Percentiles rank a stretch among this genome's conserved stretches.
phyloP scores from a whole-genome alignment of 1,140 invertebrate species.

The Drosophila lowei region DNA sequence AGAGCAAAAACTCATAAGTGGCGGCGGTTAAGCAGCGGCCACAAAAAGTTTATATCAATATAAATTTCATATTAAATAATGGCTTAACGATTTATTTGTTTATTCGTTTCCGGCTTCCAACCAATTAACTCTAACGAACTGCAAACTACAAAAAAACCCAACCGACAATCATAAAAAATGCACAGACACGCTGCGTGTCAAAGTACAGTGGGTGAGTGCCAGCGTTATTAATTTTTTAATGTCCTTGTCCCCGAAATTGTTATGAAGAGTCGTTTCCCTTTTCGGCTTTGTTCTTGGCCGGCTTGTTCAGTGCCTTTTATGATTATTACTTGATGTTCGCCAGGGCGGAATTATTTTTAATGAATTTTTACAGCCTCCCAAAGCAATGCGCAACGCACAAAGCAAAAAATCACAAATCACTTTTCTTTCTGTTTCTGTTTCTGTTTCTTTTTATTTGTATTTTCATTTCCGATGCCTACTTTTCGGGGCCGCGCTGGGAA shows the following conservation, averaged over 20 bases:
- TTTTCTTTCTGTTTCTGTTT: slow-evolving; percentile 16
- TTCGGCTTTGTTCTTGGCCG: slow-evolving; percentile 17
- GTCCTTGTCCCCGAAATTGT: slow-evolving; percentile 39
- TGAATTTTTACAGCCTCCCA: slow-evolving; percentile 56
- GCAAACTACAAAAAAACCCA: slow-evolving; percentile 51
- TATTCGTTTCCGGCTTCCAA: slow-evolving; percentile 61
- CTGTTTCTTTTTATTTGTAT: slow-evolving; percentile 31
- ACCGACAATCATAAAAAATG: slow-evolving; percentile 40
- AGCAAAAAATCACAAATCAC: slow-evolving; percentile 63
- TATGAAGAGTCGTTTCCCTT: slow-evolving; percentile 24
- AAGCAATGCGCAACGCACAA: slow-evolving; percentile 5
- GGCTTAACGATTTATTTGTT: slow-evolving; percentile 62
- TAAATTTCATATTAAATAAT: slow-evolving; percentile 52
- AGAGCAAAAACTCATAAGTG: slow-evolving; percentile 40
- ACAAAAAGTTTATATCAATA: slow-evolving; percentile 37
- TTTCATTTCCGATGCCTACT: slow-evolving; percentile 41
- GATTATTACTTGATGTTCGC: slow-evolving; percentile 51
- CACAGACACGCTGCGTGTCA: slow-evolving; percentile 74
- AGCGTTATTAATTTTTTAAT: slow-evolving; percentile 59
- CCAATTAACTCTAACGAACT: slow-evolving; percentile 76
- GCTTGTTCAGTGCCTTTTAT: slow-evolving; percentile 44
- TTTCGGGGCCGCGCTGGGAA: slow-evolving; percentile 38
- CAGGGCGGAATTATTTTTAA: slow-evolving; percentile 33
- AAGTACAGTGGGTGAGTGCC: slow-evolving; percentile 80
- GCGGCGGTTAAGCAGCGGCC: slow-evolving; percentile 21